Base-by-base conservation (phyloP, 2,113 vertebrate species). In the Syrrhaptes paradoxus region DNA sequence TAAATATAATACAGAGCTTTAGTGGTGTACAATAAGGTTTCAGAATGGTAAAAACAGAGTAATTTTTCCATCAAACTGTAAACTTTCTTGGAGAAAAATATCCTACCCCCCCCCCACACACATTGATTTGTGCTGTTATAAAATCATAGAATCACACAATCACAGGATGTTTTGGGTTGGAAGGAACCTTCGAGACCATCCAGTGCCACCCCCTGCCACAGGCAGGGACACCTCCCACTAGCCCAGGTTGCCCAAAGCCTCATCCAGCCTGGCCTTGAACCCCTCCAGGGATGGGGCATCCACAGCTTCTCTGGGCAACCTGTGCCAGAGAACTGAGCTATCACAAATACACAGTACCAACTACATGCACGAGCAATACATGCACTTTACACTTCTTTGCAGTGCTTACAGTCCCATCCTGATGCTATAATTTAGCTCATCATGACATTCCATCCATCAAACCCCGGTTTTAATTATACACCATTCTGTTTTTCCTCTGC, bases 381-480 rank as follows among this genome's bases (percentile, higher is more conserved):
- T 29, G 43, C 54, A 59, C 75, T 90, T 88, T 78, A 43, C 34
- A 52, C 67, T 51, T 77, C 74, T 77, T 67, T 81, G 49, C 88
- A 73, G 38, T 70, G 59, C 62, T 86, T 49, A 62, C 17, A 83
- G 91, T 78, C 54, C 63, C 73, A 87, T 68, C 86, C 61, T 45
- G 68, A 89, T 93, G 77, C 49, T 84, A 85, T 87, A 79, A 52
- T 93, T 91, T 89, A 93, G 79, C 81, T 88, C 54, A 72, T 80
- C 45, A 26, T 61, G 86, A 66, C 80, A 67, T 72, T 89, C 61
- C 79, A 97, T 95, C 92, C 77, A 97, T 94, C 89, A 97, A 96
- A 97, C 74, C 62, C 70, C 49, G 79, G 58, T 78, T 91, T 96
- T 97, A 93, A 93, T 90, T 92, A 93, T 11, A 63, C 10, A 43